Percentiles rank a stretch among this genome's conserved stretches.
These are phyloP conservation scores for Aurelia sp. DNA, from an alignment of 30 jellyfish, hydroid and myxozoan genomes.

Conservation along the genomic window DNA sequence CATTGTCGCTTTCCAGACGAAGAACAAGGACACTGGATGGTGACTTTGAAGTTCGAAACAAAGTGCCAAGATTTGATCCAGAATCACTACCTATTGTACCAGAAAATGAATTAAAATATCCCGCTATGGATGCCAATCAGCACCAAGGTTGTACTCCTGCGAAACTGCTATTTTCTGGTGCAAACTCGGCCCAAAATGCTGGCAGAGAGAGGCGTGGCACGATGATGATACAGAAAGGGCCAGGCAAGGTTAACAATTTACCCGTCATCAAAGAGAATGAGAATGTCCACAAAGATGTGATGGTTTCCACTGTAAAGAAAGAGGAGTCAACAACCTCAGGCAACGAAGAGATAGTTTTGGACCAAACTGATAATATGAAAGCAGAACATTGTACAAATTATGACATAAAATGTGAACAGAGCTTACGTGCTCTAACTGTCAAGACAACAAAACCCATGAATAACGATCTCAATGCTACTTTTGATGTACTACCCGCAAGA, in stretches of 20 bases:
- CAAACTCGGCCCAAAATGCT: background rate
- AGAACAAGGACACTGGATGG: constrained; percentile 5
- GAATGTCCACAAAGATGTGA: background rate
- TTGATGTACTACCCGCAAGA: constrained; percentile 10
- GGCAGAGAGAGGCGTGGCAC: constrained; percentile 54
- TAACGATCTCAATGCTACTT: constrained; percentile 13
- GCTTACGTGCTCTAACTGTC: no score
- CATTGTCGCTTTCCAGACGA: constrained; percentile 11
- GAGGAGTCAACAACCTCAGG: background rate
- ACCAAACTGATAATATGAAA: no score
- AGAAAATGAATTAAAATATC: constrained; percentile 5
- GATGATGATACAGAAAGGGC: constrained; percentile 33
- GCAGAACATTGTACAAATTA: no score
- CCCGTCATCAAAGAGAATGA: constrained; percentile 12
- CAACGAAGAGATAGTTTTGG: no score
- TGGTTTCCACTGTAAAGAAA: background rate
- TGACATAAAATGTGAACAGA: no score
- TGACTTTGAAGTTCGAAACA: constrained; percentile 1
- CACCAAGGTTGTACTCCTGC: background rate
- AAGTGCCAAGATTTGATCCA: constrained; percentile 28
- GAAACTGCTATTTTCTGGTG: no score
- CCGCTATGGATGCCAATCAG: background rate
- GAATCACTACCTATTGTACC: constrained; percentile 19
- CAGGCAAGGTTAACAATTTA: constrained; percentile 18
- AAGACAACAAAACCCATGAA: background rate